Evolutionary conservation across 2,113 vertebrate species (phyloP).

Genomic region (Scartelaos histophorus): DNA sequence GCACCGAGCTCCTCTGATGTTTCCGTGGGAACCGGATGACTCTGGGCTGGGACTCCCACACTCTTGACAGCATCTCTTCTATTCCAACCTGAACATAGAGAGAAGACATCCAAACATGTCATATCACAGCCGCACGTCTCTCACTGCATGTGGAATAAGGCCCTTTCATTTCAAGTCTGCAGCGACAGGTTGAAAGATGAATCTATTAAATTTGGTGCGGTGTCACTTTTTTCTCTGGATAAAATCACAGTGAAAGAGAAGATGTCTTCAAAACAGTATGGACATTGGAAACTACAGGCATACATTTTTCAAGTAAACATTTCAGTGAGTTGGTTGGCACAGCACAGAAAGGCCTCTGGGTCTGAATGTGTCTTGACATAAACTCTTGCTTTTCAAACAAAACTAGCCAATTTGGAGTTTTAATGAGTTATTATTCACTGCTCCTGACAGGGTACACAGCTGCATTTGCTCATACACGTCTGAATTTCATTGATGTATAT

Average conservation of each 20-base stretch:
- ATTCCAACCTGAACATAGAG: conserved; percentile 61
- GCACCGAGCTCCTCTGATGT: conserved; percentile 72
- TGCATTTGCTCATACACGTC: no score
- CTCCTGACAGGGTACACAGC: no score
- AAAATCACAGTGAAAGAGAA: conserved; percentile 35
- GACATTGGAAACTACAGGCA: conserved; percentile 21
- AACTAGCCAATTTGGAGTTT: no score
- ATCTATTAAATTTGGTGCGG: conserved; percentile 39
- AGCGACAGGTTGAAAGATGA: conserved; percentile 27
- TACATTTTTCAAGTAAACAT: conserved; percentile 20
- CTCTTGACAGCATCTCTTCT: conserved; percentile 74
- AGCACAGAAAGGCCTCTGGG: neutral
- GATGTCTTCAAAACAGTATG: conserved; percentile 33
- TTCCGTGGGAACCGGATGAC: conserved; percentile 82
- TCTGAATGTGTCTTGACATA: no score
- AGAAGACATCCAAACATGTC: conserved; percentile 19
- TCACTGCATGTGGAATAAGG: conserved; percentile 8
- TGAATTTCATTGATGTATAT: neutral
- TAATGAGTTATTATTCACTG: no score
- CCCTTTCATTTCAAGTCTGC: conserved; percentile 31
- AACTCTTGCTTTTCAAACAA: no score
- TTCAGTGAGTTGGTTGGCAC: conserved; percentile 16
- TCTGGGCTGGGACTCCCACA: conserved; percentile 75
- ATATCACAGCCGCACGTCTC: conserved; percentile 13
- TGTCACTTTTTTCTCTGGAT: conserved; percentile 24